These are phyloP conservation scores for Xestoiulus laeticollis DNA, from an alignment of 2,888 invertebrate species.

Conservation along the genomic window DNA sequence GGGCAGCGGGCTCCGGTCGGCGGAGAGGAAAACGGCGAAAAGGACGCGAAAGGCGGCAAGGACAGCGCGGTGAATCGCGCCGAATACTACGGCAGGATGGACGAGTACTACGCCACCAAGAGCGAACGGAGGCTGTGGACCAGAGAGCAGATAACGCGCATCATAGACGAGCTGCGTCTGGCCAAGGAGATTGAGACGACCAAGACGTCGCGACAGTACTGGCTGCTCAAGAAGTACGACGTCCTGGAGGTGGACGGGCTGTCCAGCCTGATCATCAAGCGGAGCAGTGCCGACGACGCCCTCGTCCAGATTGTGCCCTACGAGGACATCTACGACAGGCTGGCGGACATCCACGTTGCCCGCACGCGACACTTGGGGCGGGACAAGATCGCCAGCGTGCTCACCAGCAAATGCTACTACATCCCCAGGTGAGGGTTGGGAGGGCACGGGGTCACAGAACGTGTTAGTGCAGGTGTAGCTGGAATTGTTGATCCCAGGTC, in stretches of 20 bases:
- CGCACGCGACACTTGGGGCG: not conserved
- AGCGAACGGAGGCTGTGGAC: conserved; percentile 18
- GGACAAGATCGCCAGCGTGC: not conserved
- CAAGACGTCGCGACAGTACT: conserved; percentile 40
- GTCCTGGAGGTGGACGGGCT: conserved; percentile 10
- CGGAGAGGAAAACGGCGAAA: not conserved
- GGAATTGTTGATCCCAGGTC: no score
- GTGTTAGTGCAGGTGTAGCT: no score
- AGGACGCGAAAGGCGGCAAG: not conserved
- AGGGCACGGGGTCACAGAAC: no score
- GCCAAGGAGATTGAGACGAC: conserved; percentile 24
- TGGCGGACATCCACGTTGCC: not conserved
- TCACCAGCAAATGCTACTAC: not conserved
- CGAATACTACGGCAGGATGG: not conserved
- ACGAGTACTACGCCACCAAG: conserved; percentile 23
- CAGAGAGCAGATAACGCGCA: conserved; percentile 17
- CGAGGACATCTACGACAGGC: conserved; percentile 36
- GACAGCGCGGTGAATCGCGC: not conserved
- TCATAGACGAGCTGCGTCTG: conserved; percentile 38
- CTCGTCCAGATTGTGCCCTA: conserved; percentile 15
- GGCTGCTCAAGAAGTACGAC: conserved; percentile 43
- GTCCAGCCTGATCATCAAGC: conserved; percentile 15
- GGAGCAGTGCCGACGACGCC: conserved; percentile 18
- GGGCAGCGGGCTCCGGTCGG: not conserved
- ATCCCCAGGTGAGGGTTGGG: not conserved